These are phyloP conservation scores for Rhagoletis zephyria DNA, from an alignment of 1,140 invertebrate genomes.

Conservation along the genomic window DNA sequence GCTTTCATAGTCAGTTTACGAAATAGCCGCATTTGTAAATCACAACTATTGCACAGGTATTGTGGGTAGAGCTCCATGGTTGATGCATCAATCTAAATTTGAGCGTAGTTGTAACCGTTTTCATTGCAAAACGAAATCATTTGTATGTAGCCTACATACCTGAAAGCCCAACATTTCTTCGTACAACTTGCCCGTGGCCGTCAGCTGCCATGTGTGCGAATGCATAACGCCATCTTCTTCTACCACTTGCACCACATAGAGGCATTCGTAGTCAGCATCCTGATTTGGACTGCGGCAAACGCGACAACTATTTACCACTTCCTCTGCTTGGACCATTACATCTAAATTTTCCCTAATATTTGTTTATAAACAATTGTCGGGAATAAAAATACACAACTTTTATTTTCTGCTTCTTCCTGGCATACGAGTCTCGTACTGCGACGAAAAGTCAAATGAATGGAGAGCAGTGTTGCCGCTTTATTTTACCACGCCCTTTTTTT, in stretches of 20 bases:
- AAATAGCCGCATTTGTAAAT: constrained; percentile 57
- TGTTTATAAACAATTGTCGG: constrained; percentile 29
- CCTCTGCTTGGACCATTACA: constrained; percentile 5
- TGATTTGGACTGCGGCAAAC: constrained; percentile 55
- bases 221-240: constrained; percentile 13
- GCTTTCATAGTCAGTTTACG: constrained; percentile 45
- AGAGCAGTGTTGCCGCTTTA: background rate
- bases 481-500: no score
- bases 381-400: background rate
- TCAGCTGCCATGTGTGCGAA: constrained; percentile 43
- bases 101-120: background rate
- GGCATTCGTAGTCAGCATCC: constrained; percentile 53
- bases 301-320: constrained; percentile 56
- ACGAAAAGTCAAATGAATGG: background rate
- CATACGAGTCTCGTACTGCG: background rate
- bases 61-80: constrained; percentile 45
- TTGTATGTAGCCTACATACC: constrained; percentile 6
- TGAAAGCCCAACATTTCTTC: constrained; percentile 47
- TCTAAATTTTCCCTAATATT: background rate
- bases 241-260: constrained; percentile 44
- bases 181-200: constrained; percentile 42
- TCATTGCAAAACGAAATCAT: background rate
- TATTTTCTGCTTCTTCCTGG: background rate
- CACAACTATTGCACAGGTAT: constrained; percentile 57
- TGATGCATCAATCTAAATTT: constrained; percentile 36